Conservation (phyloP, 2,888 invertebrate species). For the Tholera decimalis region DNA sequence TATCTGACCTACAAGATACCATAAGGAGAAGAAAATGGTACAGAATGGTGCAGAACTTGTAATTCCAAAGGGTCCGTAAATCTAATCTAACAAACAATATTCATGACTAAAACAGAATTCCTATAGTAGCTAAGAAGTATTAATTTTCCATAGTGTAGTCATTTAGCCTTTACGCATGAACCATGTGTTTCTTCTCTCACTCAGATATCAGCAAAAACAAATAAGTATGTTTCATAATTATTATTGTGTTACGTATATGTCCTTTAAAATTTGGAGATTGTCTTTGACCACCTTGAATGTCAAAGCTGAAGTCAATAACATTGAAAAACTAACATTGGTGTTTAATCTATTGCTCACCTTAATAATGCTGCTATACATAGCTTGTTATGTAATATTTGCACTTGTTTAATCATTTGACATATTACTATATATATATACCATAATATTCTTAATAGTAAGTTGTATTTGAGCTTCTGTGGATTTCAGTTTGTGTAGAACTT, state of each 20-base stretch:
- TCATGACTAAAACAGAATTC: background rate
- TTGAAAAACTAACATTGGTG: constrained; percentile 37
- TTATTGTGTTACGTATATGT: constrained; percentile 16
- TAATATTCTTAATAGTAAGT: constrained; percentile 18
- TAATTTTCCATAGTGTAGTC: background rate
- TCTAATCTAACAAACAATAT: no score
- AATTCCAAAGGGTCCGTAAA: no score
- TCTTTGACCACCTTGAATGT: constrained; percentile 39
- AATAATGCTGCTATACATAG: constrained; percentile 23
- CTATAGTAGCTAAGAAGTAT: background rate
- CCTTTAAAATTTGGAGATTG: constrained; percentile 32
- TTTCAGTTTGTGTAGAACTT: constrained; percentile 42
- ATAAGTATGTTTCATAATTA: background rate
- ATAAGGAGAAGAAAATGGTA: background rate
- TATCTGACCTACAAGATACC: background rate
- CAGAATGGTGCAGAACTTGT: no score
- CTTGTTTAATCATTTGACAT: constrained; percentile 12
- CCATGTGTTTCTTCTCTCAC: background rate
- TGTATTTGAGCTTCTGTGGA: constrained; percentile 29
- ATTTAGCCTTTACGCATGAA: background rate
- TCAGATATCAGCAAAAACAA: constrained; percentile 6
- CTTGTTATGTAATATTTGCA: constrained; percentile 16
- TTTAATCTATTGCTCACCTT: constrained; percentile 41
- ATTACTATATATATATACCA: background rate
- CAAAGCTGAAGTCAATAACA: constrained; percentile 37